phyloP scores from a whole-genome alignment of 2,797 vertebrate species.

The Myripristis murdjan region DNA sequence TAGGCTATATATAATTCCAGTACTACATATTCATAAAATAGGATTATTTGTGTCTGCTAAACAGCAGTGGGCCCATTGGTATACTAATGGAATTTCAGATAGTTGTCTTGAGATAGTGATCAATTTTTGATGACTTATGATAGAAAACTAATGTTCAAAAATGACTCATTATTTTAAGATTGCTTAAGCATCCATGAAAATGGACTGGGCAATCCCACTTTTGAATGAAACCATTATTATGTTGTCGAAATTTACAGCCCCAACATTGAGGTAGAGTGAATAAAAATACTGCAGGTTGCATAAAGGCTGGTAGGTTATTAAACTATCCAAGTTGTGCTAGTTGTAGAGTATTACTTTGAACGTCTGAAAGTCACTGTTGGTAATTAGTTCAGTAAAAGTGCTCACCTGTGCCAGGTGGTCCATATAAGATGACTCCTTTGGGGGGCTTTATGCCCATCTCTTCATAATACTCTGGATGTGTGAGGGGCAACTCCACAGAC shows the following conservation, averaged over 20 bases:
- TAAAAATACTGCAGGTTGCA: neutral
- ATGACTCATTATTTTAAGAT: neutral
- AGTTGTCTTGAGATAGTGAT: neutral
- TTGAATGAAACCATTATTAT: neutral
- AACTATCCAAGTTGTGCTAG: neutral
- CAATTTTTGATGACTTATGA: neutral
- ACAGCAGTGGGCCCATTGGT: neutral
- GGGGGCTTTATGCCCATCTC: constrained; percentile 99
- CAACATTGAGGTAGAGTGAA: neutral
- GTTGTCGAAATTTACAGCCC: neutral
- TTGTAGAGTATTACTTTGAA: neutral
- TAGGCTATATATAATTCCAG: neutral
- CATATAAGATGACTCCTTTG: constrained; percentile 98
- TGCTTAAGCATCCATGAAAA: neutral
- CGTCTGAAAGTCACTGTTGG: neutral
- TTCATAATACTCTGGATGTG: constrained; percentile 98
- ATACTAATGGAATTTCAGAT: neutral
- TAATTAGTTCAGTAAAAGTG: constrained; percentile 1
- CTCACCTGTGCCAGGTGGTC: constrained; percentile 96
- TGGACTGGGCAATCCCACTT: neutral
- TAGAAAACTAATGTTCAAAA: neutral
- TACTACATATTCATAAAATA: constrained; percentile 15
- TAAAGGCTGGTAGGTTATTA: no score
- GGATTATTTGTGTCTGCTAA: neutral
- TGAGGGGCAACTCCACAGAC: constrained; percentile 97